Conservation (phyloP, 2,113 vertebrate genomes). For the Phocoena phocoena region DNA sequence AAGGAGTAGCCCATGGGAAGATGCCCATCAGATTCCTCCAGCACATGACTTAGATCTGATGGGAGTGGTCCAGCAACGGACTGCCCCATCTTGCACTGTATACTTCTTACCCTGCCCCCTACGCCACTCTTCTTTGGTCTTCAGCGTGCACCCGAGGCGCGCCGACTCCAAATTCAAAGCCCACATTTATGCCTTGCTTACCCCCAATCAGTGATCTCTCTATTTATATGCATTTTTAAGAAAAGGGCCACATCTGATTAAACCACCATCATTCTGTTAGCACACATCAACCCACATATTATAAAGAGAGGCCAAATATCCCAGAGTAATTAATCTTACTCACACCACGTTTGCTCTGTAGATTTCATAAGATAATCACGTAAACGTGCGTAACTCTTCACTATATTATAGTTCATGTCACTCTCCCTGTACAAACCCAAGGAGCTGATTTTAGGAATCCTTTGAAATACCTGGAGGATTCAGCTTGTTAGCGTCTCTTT, state of each 20-base stretch:
- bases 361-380: too few species aligned
- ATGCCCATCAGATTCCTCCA: fast-evolving
- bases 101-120: neutral
- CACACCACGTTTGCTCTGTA: neutral
- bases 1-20: fast-evolving
- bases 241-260: neutral
- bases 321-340: neutral
- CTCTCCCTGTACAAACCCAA: neutral
- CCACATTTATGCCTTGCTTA: neutral
- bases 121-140: fast-evolving
- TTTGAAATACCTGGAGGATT: neutral
- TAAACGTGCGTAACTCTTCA: fast-evolving
- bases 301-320: neutral
- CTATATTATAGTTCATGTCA: fast-evolving
- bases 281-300: neutral
- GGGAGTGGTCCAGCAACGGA: fast-evolving
- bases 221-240: neutral
- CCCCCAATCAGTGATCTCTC: neutral
- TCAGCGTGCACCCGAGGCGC: neutral
- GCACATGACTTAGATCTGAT: fast-evolving
- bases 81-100: fast-evolving
- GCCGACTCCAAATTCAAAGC: neutral
- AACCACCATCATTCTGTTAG: neutral
- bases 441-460: neutral
- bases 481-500: neutral